Base-by-base conservation (phyloP, 2,888 invertebrate genomes). In the Melinaea menophilus region DNA sequence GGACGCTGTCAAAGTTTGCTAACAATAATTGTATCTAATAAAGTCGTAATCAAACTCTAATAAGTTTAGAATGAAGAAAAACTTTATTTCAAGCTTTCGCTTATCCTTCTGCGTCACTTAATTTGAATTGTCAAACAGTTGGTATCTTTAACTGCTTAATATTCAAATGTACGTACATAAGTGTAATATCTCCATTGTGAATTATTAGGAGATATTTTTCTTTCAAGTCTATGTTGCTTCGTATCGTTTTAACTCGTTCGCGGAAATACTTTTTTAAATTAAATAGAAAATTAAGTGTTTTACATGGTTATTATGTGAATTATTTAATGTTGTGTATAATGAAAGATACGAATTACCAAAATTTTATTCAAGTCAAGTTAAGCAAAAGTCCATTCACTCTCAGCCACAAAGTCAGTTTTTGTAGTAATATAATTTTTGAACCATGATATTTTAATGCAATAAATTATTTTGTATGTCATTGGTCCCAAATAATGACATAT, bases 61-160 rank as follows among this genome's bases (percentile, higher is more conserved):
- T 22, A 22, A 22, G 22, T 22, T 22, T 22, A 22, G 22, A 22
- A 22, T 5, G 7, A 31, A 7, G 4, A 4, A 5, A n/a, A 48
- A 48, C 9, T 31, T 31, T 9, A 11, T 31, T 9, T 11, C 31
- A 51, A 51, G 9, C 5, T 51, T 2, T 51, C 31, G 22, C 22
- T 51, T 51, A 3, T 22, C 4, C 22, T 41, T 31, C 11, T 55
- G 33, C 33, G 55, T 55, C 41, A 45, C 41, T 31, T 59, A 11
- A 51, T 59, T 45, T 31, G 9, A 59, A 59, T 59, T 55, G 55
- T 45, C 58, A 35, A 34, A 48, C 13, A 47, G 47, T 46, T 31
- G 61, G 45, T 47, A 57, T 59, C 59, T 58, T 56, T 65, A 34
- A 48, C 35, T 22, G 31, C 46, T 65, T 59, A 56, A 61, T 22